A percentile compares a stretch with the other conserved stretches of the same genome.
phyloP scores from a whole-genome alignment of 2,113 vertebrate genomes.

The Ornithorhynchus anatinus region DNA sequence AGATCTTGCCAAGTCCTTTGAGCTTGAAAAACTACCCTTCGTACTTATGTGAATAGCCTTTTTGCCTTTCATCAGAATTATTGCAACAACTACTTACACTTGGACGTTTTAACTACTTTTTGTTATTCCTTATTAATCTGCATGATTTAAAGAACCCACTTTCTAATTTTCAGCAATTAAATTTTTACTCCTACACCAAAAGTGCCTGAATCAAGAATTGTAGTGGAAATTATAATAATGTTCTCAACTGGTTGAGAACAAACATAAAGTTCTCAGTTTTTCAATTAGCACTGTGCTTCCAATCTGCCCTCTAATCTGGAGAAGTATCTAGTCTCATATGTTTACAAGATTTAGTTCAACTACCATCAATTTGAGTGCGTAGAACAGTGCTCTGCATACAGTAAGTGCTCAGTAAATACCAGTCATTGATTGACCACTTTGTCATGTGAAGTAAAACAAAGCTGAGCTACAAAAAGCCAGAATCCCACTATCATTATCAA shows the following conservation, averaged over 20 bases:
- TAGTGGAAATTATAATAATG: neutral
- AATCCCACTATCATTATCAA: too few relatives aligned
- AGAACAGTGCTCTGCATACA: neutral
- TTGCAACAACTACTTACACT: constrained; percentile 8
- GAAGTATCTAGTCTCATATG: too few relatives aligned
- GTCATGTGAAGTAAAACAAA: too few relatives aligned
- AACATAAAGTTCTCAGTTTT: neutral
- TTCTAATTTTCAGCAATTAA: constrained; percentile 23
- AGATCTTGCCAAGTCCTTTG: neutral
- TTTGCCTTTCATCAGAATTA: constrained; percentile 11
- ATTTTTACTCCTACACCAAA: neutral
- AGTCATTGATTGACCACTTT: too few relatives aligned
- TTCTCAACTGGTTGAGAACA: too few relatives aligned
- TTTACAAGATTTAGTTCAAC: too few relatives aligned
- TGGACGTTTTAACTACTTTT: neutral
- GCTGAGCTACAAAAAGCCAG: too few relatives aligned
- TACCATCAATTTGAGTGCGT: too few relatives aligned
- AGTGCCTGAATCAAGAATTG: neutral
- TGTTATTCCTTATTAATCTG: constrained; percentile 17
- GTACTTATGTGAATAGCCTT: constrained; percentile 1
- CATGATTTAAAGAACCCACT: constrained; percentile 25
- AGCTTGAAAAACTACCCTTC: neutral
- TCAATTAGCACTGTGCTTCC: too few relatives aligned
- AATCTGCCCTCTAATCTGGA: too few relatives aligned
- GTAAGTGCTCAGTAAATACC: neutral